phyloP scores from a whole-genome alignment of 2,113 vertebrate species.

The Melanerpes formicivorus region DNA sequence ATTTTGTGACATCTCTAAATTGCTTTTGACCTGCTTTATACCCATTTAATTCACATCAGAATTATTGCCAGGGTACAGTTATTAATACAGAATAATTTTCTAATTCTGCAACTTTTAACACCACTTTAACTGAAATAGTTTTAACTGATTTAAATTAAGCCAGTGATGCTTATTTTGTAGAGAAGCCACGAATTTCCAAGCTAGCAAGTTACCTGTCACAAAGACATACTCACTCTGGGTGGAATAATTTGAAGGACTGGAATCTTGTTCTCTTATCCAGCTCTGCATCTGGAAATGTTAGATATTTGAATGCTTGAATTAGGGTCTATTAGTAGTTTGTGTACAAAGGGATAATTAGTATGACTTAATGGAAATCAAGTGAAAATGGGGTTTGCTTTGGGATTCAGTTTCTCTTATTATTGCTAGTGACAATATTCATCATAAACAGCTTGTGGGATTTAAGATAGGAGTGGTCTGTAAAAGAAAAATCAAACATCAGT shows the following conservation, averaged over 20 bases:
- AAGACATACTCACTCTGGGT: background rate
- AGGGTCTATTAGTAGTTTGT: background rate
- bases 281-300: background rate
- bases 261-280: background rate
- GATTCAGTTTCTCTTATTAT: background rate
- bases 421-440: slow-evolving; percentile 8
- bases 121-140: background rate
- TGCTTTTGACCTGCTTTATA: background rate
- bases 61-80: background rate
- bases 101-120: background rate
- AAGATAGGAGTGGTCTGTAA: background rate
- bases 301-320: background rate
- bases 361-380: background rate
- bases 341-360: background rate
- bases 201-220: background rate
- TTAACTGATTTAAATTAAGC: background rate
- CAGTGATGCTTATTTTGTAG: background rate
- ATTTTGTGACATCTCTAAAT: background rate
- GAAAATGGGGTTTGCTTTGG: background rate
- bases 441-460: slow-evolving; percentile 34
- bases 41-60: background rate
- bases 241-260: background rate
- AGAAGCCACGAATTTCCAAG: background rate
- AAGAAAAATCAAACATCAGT: background rate
- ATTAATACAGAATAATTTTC: background rate